A percentile compares a stretch with the other conserved stretches of the same genome.
Conservation (phyloP, 1,140 invertebrate species). For the Nephotettix cincticeps region DNA sequence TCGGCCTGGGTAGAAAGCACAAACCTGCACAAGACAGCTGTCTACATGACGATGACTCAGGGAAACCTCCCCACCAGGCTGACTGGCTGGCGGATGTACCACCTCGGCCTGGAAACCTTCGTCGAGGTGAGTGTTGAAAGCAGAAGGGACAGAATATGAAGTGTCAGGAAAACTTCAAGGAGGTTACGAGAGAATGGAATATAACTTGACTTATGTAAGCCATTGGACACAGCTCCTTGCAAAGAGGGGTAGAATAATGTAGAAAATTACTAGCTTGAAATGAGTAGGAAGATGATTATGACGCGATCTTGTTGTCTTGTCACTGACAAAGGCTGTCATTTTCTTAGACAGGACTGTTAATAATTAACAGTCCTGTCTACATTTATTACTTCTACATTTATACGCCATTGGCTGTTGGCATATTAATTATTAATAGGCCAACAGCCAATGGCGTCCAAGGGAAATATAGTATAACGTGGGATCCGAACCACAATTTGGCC, state of each 20-base stretch:
- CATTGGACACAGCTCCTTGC: neutral
- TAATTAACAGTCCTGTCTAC: too few species aligned
- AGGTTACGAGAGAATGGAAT: too few species aligned
- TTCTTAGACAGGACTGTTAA: too few species aligned
- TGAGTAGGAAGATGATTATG: neutral
- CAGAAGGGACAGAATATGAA: neutral
- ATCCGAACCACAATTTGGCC: too few species aligned
- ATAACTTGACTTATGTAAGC: too few species aligned
- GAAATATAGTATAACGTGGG: too few species aligned
- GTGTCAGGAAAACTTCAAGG: neutral
- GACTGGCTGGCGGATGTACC: constrained; percentile 14
- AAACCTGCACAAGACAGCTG: neutral
- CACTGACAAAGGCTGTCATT: too few species aligned
- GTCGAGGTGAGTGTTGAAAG: neutral
- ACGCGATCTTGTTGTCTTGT: too few species aligned
- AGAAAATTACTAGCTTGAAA: neutral
- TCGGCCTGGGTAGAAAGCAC: constrained; percentile 9
- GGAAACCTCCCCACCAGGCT: neutral
- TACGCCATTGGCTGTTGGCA: too few species aligned
- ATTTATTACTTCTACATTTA: too few species aligned
- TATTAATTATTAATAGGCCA: too few species aligned
- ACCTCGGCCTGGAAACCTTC: neutral
- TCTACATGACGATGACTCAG: neutral
- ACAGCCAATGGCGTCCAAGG: too few species aligned
- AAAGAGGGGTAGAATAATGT: neutral